Percentiles rank a stretch among this genome's conserved stretches.
Evolutionary conservation across 2,797 vertebrate genomes (phyloP).

Genomic region (Loriculus beryllinus): DNA sequence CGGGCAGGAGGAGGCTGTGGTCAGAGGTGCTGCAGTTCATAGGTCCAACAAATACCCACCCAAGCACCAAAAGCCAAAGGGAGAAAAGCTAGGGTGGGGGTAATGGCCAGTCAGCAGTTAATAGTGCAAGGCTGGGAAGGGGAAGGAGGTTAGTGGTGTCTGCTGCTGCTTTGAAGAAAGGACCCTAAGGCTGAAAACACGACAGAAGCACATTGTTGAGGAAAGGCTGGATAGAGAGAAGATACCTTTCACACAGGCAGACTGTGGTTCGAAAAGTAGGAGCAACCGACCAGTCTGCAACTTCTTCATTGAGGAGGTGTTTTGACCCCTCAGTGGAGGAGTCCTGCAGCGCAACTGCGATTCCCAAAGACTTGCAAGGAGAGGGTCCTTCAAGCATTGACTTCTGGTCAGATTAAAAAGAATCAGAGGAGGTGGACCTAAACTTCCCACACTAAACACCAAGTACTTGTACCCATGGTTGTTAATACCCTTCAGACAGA

Average conservation of each 20-base stretch:
- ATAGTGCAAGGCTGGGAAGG: not conserved
- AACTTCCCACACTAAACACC: not conserved
- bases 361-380: fast-evolving
- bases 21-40: fast-evolving
- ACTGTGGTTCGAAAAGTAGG: not conserved
- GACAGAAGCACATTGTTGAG: fast-evolving
- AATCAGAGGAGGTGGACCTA: not conserved
- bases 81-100: not conserved
- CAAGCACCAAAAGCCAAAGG: not conserved
- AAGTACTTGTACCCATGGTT: not conserved
- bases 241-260: not conserved
- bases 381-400: not conserved
- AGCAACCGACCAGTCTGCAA: not conserved
- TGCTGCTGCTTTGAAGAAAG: not conserved
- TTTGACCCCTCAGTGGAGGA: not conserved
- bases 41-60: not conserved
- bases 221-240: not conserved
- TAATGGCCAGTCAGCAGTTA: not conserved
- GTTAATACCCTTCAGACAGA: not conserved
- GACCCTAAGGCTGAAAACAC: not conserved
- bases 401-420: not conserved
- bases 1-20: not conserved
- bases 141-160: not conserved
- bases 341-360: not conserved
- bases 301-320: not conserved